Evolutionary conservation across 2,888 invertebrate species (phyloP), one percentile per base, ranked within the genome.

Genomic region (Thereva nobilitata): DNA sequence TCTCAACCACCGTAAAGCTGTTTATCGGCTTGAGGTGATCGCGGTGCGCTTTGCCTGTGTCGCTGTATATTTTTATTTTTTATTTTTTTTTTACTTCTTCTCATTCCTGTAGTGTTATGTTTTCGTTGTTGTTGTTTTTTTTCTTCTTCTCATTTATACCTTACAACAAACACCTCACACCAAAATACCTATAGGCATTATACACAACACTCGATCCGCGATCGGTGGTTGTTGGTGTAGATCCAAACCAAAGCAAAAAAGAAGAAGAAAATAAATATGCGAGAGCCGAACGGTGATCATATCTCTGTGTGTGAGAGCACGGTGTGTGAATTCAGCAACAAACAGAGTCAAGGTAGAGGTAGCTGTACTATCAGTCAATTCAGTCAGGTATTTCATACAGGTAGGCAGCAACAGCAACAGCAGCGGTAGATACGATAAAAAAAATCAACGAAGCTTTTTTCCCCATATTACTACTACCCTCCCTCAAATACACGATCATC

Each of bases 301-400:
- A 23, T 23, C 23, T 23, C 23, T 23, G 23, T 23, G 23, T 23
- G 23, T 23, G 23, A 23, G 34, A 50, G 10, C 23, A 23, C 40
- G 35, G 40, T 61, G 23, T 41, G 37, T 50, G 64, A 54, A 55
- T 54, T 54, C 52, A 45, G 41, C 34, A 38, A 38, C 45, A 56
- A 23, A 56, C 79, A 79, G 79, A 79, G 79, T 80, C 80, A 79
- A 80, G 79, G 80, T 79, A 77, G 79, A 78, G 79, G 78, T 78
- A 78, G 72, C 68, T 70, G 70, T 71, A 71, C 70, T 65, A 68
- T 61, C 68, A 61, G 61, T 40, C 23, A 23, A 23, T 23, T 23
- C 23, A 23, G 23, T 49, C 55, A 64, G 54, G 49, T 41, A 55
- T 38, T 9, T 10, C 8, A 44, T 56, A 49, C 42, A 56, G 8